These are phyloP conservation scores for Apodemus agrarius DNA, from an alignment of 2,797 vertebrate genomes.

Conservation along the genomic window DNA sequence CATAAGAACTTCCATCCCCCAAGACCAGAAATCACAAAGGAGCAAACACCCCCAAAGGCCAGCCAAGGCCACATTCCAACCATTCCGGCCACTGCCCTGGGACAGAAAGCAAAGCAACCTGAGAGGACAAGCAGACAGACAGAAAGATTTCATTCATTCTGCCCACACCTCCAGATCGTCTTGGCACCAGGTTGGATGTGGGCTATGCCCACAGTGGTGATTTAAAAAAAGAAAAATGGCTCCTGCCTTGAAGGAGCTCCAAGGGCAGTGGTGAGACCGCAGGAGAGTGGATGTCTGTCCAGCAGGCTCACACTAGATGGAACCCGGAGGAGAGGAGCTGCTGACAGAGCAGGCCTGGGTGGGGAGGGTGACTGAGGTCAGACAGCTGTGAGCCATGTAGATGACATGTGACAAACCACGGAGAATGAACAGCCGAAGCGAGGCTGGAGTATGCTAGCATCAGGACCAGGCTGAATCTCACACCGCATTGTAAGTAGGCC, in stretches of 20 bases:
- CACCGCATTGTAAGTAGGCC: background rate
- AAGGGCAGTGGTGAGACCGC: background rate
- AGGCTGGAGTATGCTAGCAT: background rate
- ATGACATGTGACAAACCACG: rapidly evolving
- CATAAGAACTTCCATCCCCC: background rate
- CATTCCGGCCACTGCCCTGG: constrained; percentile 24
- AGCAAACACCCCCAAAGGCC: constrained; percentile 7
- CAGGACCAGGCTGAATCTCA: background rate
- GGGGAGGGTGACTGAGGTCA: background rate
- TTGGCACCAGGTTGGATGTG: background rate
- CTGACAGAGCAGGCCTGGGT: background rate
- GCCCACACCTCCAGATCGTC: background rate
- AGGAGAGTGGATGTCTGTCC: background rate
- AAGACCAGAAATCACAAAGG: constrained; percentile 34
- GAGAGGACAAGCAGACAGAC: background rate
- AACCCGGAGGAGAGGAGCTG: background rate
- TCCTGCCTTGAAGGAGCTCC: background rate
- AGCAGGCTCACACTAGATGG: background rate
- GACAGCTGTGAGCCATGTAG: background rate
- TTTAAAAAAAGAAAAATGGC: background rate
- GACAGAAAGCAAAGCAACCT: constrained; percentile 36
- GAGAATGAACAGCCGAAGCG: background rate
- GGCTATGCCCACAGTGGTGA: background rate
- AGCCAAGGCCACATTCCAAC: constrained; percentile 52
- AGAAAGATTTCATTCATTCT: constrained; percentile 28